These are phyloP conservation scores for Hiodon alosoides DNA, from an alignment of 2,113 vertebrate genomes.

Conservation along the genomic window DNA sequence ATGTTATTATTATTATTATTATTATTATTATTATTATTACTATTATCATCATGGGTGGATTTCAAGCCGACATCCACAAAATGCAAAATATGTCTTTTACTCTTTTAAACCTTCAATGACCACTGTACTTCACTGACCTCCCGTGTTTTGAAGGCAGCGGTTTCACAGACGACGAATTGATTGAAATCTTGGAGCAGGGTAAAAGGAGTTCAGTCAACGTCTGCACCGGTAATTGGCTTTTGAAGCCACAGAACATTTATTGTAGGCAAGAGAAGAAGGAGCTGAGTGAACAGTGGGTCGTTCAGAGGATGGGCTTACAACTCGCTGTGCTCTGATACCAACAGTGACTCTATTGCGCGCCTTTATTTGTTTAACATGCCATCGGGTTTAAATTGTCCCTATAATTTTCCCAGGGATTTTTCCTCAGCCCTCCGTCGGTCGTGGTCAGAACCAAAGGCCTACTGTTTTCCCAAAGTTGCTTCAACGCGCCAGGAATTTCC, in stretches of 20 bases:
- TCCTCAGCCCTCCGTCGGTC: constrained; percentile 19
- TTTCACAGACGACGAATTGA: background rate
- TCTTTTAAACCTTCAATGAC: background rate
- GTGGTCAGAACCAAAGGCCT: constrained; percentile 29
- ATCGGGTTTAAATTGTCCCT: constrained; percentile 38
- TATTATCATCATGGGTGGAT: background rate
- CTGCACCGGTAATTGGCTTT: constrained; percentile 21
- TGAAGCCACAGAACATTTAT: constrained; percentile 42
- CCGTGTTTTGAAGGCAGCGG: background rate
- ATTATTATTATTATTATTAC: background rate
- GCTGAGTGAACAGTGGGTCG: constrained; percentile 28
- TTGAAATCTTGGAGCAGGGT: background rate
- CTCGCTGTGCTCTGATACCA: constrained; percentile 21
- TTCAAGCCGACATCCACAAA: background rate
- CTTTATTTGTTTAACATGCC: constrained; percentile 43
- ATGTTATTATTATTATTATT: constrained; percentile 20
- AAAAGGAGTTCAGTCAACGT: constrained; percentile 4
- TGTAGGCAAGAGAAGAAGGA: constrained; percentile 28
- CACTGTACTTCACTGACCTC: background rate
- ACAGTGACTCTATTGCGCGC: constrained; percentile 34
- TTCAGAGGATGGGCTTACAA: constrained; percentile 25
- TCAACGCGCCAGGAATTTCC: constrained; percentile 17
- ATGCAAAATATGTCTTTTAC: background rate
- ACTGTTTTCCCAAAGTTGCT: constrained; percentile 30
- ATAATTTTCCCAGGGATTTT: constrained; percentile 28